phyloP scores from a whole-genome alignment of 1,140 invertebrate genomes.

The Bursaphelenchus mucronatus region DNA sequence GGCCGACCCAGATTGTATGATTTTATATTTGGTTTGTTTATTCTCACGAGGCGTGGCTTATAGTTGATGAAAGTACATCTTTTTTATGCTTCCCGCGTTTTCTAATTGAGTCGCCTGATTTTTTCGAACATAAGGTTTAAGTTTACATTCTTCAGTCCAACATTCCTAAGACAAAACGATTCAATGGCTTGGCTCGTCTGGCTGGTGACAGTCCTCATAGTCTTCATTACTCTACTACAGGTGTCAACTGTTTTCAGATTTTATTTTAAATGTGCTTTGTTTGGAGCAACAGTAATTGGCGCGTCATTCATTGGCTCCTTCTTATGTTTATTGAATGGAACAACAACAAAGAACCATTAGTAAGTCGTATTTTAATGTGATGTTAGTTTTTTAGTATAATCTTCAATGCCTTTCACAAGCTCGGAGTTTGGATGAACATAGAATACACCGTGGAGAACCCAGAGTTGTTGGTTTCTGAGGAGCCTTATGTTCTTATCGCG shows the following conservation, averaged over 20 bases:
- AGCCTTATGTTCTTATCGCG: constrained; percentile 9
- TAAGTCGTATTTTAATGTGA: constrained; percentile 12
- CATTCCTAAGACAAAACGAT: no score
- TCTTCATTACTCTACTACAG: no score
- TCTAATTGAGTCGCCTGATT: no score
- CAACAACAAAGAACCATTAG: constrained; percentile 20
- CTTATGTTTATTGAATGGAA: constrained; percentile 14
- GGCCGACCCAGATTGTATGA: no score
- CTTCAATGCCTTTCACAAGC: neutral
- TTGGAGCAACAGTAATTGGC: constrained; percentile 11
- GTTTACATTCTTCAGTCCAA: no score
- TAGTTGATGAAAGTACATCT: no score
- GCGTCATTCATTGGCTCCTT: constrained; percentile 4
- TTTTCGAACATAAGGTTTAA: no score
- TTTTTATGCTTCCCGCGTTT: no score
- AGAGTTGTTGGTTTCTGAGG: constrained; percentile 19
- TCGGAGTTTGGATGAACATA: constrained; percentile 9
- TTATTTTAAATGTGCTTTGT: constrained; percentile 9
- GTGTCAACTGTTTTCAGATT: neutral
- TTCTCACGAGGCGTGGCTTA: no score
- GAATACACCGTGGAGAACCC: constrained; percentile 7
- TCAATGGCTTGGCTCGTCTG: no score
- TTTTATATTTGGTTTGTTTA: no score
- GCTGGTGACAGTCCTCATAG: no score
- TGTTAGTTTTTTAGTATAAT: neutral